Conservation (phyloP, 2,888 invertebrate genomes). For the Linyphia triangularis region DNA sequence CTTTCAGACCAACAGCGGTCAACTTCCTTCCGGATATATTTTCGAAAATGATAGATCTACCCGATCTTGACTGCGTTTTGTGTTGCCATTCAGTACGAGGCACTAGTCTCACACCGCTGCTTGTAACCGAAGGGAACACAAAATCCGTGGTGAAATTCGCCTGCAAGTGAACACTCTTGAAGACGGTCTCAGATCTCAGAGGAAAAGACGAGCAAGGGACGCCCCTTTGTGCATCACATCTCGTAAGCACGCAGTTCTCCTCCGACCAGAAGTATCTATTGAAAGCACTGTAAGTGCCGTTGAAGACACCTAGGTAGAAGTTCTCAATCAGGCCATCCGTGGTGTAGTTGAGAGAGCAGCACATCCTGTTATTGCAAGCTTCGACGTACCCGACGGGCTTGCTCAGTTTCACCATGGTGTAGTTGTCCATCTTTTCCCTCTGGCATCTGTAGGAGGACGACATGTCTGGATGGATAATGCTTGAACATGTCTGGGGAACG, state of each 20-base stretch:
- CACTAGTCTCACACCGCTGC: constrained; percentile 31
- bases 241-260: constrained; percentile 56
- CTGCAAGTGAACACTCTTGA: neutral
- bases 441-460: constrained; percentile 10
- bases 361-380: constrained; percentile 71
- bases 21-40: neutral
- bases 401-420: constrained; percentile 45
- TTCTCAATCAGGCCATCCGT: constrained; percentile 24
- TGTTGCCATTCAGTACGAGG: constrained; percentile 29
- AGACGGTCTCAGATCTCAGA: constrained; percentile 40
- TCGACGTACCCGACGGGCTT: constrained; percentile 7
- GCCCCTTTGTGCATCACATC: constrained; percentile 25
- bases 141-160: constrained; percentile 49
- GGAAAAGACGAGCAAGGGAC: constrained; percentile 56
- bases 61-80: neutral
- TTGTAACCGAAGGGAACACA: constrained; percentile 43
- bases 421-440: constrained; percentile 36
- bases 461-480: neutral
- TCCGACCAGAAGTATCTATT: constrained; percentile 34
- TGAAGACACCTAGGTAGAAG: constrained; percentile 69
- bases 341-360: constrained; percentile 72
- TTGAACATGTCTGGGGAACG: constrained; percentile 31
- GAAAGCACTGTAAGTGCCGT: constrained; percentile 22
- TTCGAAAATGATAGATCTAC: neutral
- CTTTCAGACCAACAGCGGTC: constrained; percentile 18